These are phyloP conservation scores for Dasyornis broadbenti DNA, from an alignment of 2,113 vertebrate species.

Conservation along the genomic window DNA sequence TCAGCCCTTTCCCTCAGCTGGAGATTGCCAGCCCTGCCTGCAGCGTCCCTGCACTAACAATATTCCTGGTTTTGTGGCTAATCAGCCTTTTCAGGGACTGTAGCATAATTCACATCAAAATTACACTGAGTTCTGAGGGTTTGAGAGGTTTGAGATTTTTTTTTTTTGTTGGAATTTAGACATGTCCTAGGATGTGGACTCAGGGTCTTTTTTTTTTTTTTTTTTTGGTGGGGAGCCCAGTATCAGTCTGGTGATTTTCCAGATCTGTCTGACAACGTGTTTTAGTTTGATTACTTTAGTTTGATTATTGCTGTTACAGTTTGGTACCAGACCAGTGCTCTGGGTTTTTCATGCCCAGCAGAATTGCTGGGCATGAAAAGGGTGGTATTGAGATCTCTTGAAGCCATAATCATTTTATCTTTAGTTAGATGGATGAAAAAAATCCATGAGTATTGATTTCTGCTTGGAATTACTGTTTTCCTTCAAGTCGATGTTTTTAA, in stretches of 20 bases:
- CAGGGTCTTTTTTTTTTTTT: fast-evolving
- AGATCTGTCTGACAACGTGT: fast-evolving
- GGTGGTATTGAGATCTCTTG: not conserved
- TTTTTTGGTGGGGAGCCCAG: not conserved
- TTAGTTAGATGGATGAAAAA: not conserved
- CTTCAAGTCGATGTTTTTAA: not conserved
- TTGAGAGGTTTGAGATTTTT: not conserved
- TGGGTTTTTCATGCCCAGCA: not conserved
- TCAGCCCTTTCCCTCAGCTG: not conserved
- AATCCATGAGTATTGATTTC: not conserved
- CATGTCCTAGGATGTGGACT: not conserved
- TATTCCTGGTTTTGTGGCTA: no score
- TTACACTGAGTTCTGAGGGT: fast-evolving
- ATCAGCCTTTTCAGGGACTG: not conserved
- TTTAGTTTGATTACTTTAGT: not conserved
- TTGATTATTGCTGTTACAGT: not conserved
- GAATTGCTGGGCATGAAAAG: not conserved
- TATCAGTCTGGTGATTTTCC: not conserved
- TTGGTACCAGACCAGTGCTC: not conserved
- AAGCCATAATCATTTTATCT: not conserved
- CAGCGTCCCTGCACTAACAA: fast-evolving
- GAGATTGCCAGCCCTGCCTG: not conserved
- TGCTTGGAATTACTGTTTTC: not conserved
- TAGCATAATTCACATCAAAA: not conserved
- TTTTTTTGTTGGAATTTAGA: no score